A percentile compares a stretch with the other conserved stretches of the same genome.
phyloP scores from a whole-genome alignment of 2,113 vertebrate species.

The Hirundichthys speculiger region DNA sequence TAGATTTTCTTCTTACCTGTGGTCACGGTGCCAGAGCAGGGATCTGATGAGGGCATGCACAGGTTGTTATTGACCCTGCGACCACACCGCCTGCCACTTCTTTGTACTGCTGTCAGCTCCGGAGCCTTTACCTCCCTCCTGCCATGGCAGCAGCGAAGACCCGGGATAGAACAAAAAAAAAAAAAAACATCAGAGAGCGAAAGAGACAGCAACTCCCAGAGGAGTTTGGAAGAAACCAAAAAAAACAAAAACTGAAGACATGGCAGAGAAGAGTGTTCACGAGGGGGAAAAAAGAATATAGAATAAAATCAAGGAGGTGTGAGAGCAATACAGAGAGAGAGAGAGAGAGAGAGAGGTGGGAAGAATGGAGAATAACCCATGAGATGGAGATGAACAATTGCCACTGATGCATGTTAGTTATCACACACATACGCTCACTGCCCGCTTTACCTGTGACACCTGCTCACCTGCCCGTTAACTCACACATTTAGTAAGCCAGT shows the following conservation, averaged over 20 bases:
- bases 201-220: slow-evolving; percentile 65
- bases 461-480: too few relatives aligned
- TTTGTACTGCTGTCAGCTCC: slow-evolving; percentile 68
- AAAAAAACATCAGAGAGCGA: slow-evolving; percentile 56
- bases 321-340: not conserved
- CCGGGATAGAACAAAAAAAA: too few relatives aligned
- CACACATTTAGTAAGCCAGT: too few relatives aligned
- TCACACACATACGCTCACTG: not conserved
- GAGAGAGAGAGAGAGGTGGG: slow-evolving; percentile 3
- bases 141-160: slow-evolving; percentile 46
- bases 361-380: slow-evolving; percentile 23
- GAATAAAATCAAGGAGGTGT: slow-evolving; percentile 8
- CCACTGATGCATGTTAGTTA: not conserved
- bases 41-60: slow-evolving; percentile 84
- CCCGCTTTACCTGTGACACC: too few relatives aligned
- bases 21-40: slow-evolving; percentile 81
- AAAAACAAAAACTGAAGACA: not conserved
- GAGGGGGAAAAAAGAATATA: slow-evolving; percentile 3
- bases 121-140: slow-evolving; percentile 80
- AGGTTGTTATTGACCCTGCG: slow-evolving; percentile 84
- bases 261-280: slow-evolving; percentile 9
- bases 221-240: not conserved
- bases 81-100: slow-evolving; percentile 81
- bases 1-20: slow-evolving; percentile 76
- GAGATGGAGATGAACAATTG: not conserved